phyloP scores from a whole-genome alignment of 2,888 invertebrate species.

The Spatulosminthurus flaviceps region DNA sequence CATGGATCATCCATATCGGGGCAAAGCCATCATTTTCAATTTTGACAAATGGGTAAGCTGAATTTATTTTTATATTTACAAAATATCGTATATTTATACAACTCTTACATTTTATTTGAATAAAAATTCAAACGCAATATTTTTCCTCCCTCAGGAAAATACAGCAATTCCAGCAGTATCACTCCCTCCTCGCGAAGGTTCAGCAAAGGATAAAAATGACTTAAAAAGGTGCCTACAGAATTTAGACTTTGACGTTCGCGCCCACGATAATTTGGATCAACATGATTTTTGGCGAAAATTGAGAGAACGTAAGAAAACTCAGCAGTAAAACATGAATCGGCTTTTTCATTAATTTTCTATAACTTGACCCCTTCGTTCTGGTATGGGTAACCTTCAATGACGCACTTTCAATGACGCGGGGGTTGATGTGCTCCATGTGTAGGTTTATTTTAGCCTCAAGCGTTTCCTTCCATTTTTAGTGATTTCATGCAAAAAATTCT shows the following conservation, averaged over 20 bases:
- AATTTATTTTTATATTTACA: neutral
- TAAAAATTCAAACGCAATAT: too few relatives aligned
- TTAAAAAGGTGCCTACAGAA: conserved; percentile 50
- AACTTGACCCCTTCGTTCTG: too few relatives aligned
- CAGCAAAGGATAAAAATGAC: conserved; percentile 58
- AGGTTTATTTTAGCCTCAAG: too few relatives aligned
- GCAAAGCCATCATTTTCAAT: conserved; percentile 62
- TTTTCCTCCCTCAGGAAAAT: conserved; percentile 52
- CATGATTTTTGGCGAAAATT: conserved; percentile 50
- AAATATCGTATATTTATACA: too few relatives aligned
- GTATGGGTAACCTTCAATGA: too few relatives aligned
- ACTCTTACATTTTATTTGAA: too few relatives aligned
- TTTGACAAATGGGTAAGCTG: conserved; percentile 58
- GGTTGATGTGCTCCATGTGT: too few relatives aligned
- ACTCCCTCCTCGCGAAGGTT: conserved; percentile 53
- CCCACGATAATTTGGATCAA: conserved; percentile 51
- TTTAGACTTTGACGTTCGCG: conserved; percentile 56
- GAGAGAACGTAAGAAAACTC: conserved; percentile 51
- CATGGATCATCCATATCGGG: conserved; percentile 57
- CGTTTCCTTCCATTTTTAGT: too few relatives aligned
- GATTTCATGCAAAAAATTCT: too few relatives aligned
- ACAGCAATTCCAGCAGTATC: conserved; percentile 52
- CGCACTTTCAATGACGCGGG: too few relatives aligned
- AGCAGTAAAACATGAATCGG: too few relatives aligned
- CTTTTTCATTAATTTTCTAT: too few relatives aligned